Evolutionary conservation across 2,113 vertebrate genomes (phyloP), one percentile per base, ranked within the genome.

Genomic region (Albula glossodonta): DNA sequence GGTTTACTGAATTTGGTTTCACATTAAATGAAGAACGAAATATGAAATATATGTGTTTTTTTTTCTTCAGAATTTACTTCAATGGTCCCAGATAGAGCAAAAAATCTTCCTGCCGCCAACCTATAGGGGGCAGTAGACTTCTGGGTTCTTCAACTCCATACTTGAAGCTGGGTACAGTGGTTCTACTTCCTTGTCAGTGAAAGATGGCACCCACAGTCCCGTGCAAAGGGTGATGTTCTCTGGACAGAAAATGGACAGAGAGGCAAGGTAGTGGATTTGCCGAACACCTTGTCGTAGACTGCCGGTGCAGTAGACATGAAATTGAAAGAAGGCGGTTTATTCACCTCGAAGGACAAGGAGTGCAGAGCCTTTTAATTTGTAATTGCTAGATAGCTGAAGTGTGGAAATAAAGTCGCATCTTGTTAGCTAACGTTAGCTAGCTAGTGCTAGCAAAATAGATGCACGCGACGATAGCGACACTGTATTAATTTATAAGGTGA

Each of bases 171-270:
- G 31, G 31, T 13, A 48, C 52, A 63, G 50, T 50, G 5, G 9
- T 15, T 82, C 63, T 63, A 82, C 87, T 86, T 88, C 87, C 87
- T 81, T 78, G 82, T 81, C 51, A 66, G 79, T 57, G 83, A 86
- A 88, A 86, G 52, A 88, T 88, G 85, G 87, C 82, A 82, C 60
- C 79, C 51, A 82, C 82, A 78, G 57, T 48, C 63, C 78, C 51
- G 53, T 51, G 52, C 25, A 48, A 56, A 51, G 51, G 52, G 66
- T 81, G 79, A 13, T 60, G 74, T 50, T 84, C 25, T 63, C 57
- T 41, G 10, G 77, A 25, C 41, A 51, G 49, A 19, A 80, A 84
- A 83, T 86, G 84, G 74, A 77, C 82, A 22, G 50, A 41, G 52
- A 48, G 31, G 81, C 81, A 25, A 79, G 53, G 13, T 56, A 79